A percentile compares a stretch with the other conserved stretches of the same genome.
Conservation (phyloP, 2,797 vertebrate genomes). For the Arctocebus calabarensis region DNA sequence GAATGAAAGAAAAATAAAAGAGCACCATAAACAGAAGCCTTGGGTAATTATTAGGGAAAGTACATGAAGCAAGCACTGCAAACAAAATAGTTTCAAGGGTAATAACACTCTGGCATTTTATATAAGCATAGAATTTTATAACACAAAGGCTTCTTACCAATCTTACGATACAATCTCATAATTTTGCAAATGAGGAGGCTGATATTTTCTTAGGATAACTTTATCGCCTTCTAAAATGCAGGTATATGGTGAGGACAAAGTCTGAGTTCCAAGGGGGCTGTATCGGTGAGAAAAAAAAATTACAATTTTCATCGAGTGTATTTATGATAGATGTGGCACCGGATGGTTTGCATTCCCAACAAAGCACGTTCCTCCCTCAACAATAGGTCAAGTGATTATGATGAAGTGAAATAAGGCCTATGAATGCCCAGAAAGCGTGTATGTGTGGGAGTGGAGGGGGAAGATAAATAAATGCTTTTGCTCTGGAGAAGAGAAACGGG, state of each 20-base stretch:
- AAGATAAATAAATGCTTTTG: constrained; percentile 57
- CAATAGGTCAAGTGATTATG: constrained; percentile 66
- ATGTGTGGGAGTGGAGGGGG: background rate
- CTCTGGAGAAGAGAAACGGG: constrained; percentile 69
- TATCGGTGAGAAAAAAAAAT: background rate
- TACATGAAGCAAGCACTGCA: constrained; percentile 55
- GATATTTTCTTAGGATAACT: constrained; percentile 41
- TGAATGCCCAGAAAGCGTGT: background rate
- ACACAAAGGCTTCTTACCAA: constrained; percentile 38
- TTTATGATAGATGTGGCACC: background rate
- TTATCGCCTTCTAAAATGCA: constrained; percentile 58
- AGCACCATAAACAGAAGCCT: constrained; percentile 49
- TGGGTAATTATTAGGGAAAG: constrained; percentile 75
- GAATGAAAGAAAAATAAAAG: constrained; percentile 66
- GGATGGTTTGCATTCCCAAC: background rate
- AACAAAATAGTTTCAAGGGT: constrained; percentile 73
- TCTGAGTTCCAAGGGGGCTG: background rate
- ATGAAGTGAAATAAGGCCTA: constrained; percentile 50
- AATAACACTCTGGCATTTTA: constrained; percentile 62
- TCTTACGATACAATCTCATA: constrained; percentile 24
- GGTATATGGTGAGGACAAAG: background rate
- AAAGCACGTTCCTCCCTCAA: constrained; percentile 53
- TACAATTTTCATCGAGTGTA: constrained; percentile 26
- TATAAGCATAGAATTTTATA: constrained; percentile 58
- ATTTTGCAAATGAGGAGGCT: constrained; percentile 63